phyloP scores from a whole-genome alignment of 2,113 vertebrate genomes.

The Caloenas nicobarica region DNA sequence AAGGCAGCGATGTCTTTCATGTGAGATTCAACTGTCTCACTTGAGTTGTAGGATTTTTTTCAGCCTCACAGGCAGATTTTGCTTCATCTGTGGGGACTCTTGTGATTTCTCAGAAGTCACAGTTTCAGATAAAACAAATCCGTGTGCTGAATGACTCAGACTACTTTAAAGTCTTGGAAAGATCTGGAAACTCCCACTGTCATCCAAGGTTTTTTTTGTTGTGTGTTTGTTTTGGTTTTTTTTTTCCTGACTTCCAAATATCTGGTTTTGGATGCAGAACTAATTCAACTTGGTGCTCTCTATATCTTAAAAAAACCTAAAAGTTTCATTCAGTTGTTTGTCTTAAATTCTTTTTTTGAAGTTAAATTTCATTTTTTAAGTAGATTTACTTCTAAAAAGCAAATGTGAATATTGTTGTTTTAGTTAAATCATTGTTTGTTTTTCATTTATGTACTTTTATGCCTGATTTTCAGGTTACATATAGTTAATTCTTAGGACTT shows the following conservation, averaged over 20 bases:
- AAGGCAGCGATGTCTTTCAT: background rate
- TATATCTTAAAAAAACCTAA: accelerated
- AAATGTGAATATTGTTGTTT: background rate
- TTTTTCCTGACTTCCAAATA: background rate
- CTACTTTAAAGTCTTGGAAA: background rate
- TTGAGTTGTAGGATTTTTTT: background rate
- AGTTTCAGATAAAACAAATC: background rate
- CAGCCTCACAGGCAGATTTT: background rate
- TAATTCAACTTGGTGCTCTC: background rate
- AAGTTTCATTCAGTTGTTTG: background rate
- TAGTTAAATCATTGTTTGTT: background rate
- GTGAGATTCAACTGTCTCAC: background rate
- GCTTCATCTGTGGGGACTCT: background rate
- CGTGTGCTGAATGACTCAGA: background rate
- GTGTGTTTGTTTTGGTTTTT: no score
- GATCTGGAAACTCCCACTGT: background rate
- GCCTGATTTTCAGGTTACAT: background rate
- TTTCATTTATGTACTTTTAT: background rate
- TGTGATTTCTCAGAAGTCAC: background rate
- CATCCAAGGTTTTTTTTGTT: background rate
- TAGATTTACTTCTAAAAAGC: background rate
- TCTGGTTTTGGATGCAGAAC: background rate
- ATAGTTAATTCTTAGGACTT: background rate
- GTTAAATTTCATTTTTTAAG: background rate
- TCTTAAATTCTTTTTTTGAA: background rate